Conservation (phyloP, 2,113 vertebrate genomes). For the Neomonachus schauinslandi region DNA sequence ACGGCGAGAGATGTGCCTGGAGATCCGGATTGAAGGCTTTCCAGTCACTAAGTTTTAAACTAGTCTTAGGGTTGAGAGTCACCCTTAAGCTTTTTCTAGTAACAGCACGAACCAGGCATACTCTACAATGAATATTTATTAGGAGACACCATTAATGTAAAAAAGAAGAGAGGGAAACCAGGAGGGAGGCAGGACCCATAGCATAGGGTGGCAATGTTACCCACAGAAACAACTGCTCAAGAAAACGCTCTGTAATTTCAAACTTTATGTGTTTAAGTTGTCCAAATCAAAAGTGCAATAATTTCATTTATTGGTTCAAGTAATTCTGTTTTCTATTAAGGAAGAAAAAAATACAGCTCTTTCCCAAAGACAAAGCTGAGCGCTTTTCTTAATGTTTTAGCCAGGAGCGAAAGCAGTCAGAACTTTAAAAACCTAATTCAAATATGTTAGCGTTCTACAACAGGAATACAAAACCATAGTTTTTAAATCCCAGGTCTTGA, state of each 20-base stretch:
- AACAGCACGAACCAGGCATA: neutral
- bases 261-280: neutral
- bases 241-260: conserved; percentile 6
- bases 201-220: fast-evolving
- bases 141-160: neutral
- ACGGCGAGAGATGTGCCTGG: neutral
- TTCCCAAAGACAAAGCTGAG: neutral
- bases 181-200: neutral
- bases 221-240: neutral
- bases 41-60: neutral
- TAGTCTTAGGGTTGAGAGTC: neutral
- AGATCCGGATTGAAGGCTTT: neutral
- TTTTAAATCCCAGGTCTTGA: neutral
- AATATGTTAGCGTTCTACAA: neutral
- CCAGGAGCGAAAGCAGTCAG: neutral
- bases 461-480: neutral
- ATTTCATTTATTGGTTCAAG: neutral
- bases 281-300: neutral
- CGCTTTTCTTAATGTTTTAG: neutral
- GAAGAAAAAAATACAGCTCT: neutral
- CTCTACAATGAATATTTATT: neutral
- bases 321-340: neutral
- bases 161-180: neutral
- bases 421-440: neutral
- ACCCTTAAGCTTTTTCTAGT: neutral